A percentile compares a stretch with the other conserved stretches of the same genome.
Evolutionary conservation across 2,797 vertebrate genomes (phyloP).

Genomic region (Enteromius thamalakanensis): DNA sequence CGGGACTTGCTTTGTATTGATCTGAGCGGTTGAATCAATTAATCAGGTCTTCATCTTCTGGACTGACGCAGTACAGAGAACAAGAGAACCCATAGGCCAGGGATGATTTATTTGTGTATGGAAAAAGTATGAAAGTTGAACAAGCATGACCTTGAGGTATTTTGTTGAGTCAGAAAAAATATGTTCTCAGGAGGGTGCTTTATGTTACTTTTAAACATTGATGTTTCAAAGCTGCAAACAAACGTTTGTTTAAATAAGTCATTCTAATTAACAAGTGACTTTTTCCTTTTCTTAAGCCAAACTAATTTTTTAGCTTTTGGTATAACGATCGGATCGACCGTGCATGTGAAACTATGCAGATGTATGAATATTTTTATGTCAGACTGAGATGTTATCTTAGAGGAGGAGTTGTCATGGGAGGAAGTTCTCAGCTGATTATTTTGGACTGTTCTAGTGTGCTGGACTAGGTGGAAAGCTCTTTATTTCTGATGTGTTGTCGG

Average conservation of each 20-base stretch:
- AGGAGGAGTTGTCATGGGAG: conserved; percentile 41
- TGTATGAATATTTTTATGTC: conserved; percentile 35
- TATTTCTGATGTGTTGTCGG: conserved; percentile 43
- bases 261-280: background rate
- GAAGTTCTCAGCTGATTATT: conserved; percentile 38
- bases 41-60: conserved; percentile 49
- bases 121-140: conserved; percentile 1
- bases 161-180: conserved; percentile 9
- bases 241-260: conserved; percentile 38
- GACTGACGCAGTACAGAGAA: background rate
- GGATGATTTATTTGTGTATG: conserved; percentile 37
- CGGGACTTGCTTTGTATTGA: conserved; percentile 50
- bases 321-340: background rate
- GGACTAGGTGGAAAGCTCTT: conserved; percentile 22
- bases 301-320: conserved; percentile 4
- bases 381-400: conserved; percentile 29
- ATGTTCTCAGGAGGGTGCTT: background rate
- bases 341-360: background rate
- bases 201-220: background rate
- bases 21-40: conserved; percentile 41
- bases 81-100: conserved; percentile 3
- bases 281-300: background rate
- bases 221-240: conserved; percentile 6
- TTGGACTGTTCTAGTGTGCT: conserved; percentile 22
- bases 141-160: conserved; percentile 38